These are phyloP conservation scores for Ctenopoma multispine DNA, from an alignment of 2,797 vertebrate genomes.

Conservation along the genomic window DNA sequence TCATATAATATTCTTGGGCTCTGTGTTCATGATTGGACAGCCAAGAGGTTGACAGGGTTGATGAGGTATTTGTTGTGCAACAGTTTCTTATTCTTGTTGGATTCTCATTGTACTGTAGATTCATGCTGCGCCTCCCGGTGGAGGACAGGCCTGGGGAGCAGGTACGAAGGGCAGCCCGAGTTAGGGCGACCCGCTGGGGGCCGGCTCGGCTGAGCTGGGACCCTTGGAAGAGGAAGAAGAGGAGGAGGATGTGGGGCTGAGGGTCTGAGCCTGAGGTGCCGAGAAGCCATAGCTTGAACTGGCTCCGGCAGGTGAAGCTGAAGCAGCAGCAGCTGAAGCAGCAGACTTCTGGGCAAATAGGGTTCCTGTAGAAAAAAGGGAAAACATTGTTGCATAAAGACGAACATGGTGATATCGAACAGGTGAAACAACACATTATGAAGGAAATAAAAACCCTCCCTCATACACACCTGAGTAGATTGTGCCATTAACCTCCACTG, in stretches of 20 bases:
- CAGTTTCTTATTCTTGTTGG: constrained; percentile 77
- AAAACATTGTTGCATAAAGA: not conserved
- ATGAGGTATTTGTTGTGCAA: constrained; percentile 88
- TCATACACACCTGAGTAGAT: constrained; percentile 90
- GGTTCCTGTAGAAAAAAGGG: constrained; percentile 84
- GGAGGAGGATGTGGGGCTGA: constrained; percentile 88
- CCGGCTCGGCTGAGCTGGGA: constrained; percentile 90
- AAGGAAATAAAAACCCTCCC: no score
- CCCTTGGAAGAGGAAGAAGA: constrained; percentile 86
- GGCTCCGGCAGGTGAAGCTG: constrained; percentile 82
- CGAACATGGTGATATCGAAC: not conserved
- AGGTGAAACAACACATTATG: not conserved
- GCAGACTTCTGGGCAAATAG: constrained; percentile 95
- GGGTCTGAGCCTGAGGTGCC: constrained; percentile 80
- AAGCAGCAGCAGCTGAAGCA: constrained; percentile 62
- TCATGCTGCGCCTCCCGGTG: constrained; percentile 67
- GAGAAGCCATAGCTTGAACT: constrained; percentile 83
- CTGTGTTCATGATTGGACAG: constrained; percentile 76
- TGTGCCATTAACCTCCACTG: constrained; percentile 96
- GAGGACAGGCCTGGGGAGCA: constrained; percentile 55
- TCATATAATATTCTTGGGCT: constrained; percentile 67
- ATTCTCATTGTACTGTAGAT: constrained; percentile 76
- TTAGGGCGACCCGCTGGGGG: constrained; percentile 92
- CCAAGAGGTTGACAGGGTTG: constrained; percentile 79
- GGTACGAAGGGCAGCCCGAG: constrained; percentile 44